Base-by-base conservation (phyloP, 2,797 vertebrate genomes). In the Tympanoctomys barrerae region DNA sequence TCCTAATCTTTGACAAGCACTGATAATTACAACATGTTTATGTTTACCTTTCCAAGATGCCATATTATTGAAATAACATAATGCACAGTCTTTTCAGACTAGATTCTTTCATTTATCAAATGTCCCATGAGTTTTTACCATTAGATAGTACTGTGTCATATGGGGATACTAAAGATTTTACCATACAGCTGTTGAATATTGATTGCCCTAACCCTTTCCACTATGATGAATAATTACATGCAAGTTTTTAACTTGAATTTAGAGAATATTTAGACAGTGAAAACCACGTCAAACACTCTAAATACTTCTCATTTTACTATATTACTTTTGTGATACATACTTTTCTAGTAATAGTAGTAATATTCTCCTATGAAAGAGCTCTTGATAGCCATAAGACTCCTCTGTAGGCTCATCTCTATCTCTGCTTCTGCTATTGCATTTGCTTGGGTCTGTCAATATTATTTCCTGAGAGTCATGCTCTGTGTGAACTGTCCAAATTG, bases 1-100 rank as follows among this genome's bases (percentile, higher is more conserved):
- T 46, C 24, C 39, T 3, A 52, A n/a, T 1, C 0, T 4, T 46
- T 80, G 11, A 11, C 3, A 73, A 54, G 0, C 16, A 61, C 7
- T 85, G 14, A 57, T 90, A 3, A 46, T 87, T 86, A 93, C 26
- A 28, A 33, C 13, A 1, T 49, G 11, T 3, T 33, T 87, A 13
- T 12, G 61, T 88, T 87, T 84, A 4, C 19, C 9, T 52, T 68
- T 81, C 3, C 11, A 59, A 1, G 66, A 62, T 71, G 13, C 49
- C 28, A 83, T 75, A 46, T 7, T 73, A 13, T 33, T 54, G 7
- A 26, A 62, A 42, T 79, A 14, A 81, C 14, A 33, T 6, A 77
- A 21, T 33, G 57, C 73, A 16, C 3, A 79, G 14, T 62, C 18
- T 22, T 54, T 88, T 75, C 21, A 52, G 28, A 52, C 3, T 75